phyloP scores from a whole-genome alignment of 2,888 invertebrate genomes.

The Cerastis leucographa region DNA sequence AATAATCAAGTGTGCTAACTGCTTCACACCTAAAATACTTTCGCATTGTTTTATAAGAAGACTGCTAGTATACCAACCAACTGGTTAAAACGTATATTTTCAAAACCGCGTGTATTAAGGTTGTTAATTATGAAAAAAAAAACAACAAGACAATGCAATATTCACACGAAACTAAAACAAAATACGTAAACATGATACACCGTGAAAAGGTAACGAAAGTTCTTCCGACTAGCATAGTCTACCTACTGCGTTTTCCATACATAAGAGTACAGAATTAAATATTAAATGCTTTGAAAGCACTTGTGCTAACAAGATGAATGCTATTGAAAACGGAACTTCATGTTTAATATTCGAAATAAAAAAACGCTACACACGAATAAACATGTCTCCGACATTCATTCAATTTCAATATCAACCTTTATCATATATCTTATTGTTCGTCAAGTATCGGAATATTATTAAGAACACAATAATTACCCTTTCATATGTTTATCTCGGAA shows the following conservation, averaged over 20 bases:
- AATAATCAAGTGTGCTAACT: background rate
- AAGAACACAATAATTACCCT: conserved; percentile 37
- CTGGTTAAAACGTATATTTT: conserved; percentile 13
- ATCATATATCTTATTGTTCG: conserved; percentile 19
- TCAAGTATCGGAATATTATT: conserved; percentile 33
- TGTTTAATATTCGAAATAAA: conserved; percentile 15
- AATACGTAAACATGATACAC: conserved; percentile 41
- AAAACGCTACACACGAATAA: background rate
- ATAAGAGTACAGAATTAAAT: conserved; percentile 15
- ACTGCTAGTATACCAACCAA: background rate
- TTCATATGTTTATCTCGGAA: conserved; percentile 54
- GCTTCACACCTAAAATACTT: background rate
- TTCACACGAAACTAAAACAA: conserved; percentile 56
- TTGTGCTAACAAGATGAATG: conserved; percentile 34
- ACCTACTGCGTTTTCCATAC: conserved; percentile 11
- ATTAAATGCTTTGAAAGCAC: conserved; percentile 33
- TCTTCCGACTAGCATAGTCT: conserved; percentile 28
- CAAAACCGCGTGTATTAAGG: background rate
- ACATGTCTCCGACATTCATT: conserved; percentile 12
- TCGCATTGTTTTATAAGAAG: background rate
- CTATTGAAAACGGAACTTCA: conserved; percentile 14
- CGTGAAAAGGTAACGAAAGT: conserved; percentile 54
- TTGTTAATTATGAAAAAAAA: conserved; percentile 37
- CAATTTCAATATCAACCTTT: conserved; percentile 28
- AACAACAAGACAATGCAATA: conserved; percentile 12